Conservation (phyloP, 2,113 vertebrate species). For the Saccopteryx leptura region DNA sequence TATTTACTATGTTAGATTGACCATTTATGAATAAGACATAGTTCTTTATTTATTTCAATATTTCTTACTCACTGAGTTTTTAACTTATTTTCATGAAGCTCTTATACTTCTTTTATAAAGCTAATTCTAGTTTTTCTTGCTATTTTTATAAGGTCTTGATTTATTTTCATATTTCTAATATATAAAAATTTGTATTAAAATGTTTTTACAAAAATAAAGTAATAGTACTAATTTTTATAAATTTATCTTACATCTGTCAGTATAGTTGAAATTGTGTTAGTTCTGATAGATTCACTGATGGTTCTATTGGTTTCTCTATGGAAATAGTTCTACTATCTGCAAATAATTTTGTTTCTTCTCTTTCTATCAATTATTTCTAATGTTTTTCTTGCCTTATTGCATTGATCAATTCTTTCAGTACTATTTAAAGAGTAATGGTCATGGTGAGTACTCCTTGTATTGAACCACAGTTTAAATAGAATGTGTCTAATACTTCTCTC, state of each 20-base stretch:
- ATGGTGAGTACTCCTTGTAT: not conserved
- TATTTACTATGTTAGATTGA: not conserved
- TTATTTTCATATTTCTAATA: conserved; percentile 17
- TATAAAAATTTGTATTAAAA: not conserved
- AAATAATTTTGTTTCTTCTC: not conserved
- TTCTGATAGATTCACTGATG: not conserved
- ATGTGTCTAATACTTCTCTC: not conserved
- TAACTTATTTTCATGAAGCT: not conserved
- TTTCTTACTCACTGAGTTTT: conserved; percentile 22
- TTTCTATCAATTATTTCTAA: not conserved
- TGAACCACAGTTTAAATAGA: not conserved
- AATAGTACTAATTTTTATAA: not conserved
- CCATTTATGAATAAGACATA: not conserved
- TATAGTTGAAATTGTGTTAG: not conserved
- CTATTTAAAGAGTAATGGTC: not conserved
- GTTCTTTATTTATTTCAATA: not conserved
- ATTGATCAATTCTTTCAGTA: not conserved
- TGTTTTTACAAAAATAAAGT: not conserved
- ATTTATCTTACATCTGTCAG: not conserved
- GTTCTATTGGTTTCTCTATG: not conserved
- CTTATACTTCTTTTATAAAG: not conserved
- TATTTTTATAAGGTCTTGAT: not conserved
- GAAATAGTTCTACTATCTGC: not conserved
- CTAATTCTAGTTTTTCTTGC: not conserved
- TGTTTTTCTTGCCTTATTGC: not conserved